These are phyloP conservation scores for Galago senegalensis DNA, from an alignment of 2,797 vertebrate genomes.

Conservation along the genomic window DNA sequence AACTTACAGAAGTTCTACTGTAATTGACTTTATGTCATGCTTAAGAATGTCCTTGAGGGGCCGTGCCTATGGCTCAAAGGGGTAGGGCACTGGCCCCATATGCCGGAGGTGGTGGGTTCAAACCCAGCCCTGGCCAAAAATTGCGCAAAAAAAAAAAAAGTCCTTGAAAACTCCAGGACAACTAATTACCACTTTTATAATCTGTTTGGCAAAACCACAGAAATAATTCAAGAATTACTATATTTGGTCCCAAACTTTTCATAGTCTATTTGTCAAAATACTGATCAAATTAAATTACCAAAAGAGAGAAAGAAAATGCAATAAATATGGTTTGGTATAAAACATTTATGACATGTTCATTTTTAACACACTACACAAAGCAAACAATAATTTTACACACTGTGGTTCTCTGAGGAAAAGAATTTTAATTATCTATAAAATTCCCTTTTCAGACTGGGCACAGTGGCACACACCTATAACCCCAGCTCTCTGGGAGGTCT, in stretches of 20 bases:
- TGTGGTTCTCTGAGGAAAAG: not conserved
- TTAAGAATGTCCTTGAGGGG: not conserved
- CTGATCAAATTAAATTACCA: conserved; percentile 25
- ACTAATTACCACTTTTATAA: conserved; percentile 61
- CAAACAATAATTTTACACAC: not conserved
- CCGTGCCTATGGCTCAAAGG: too few relatives aligned
- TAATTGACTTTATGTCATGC: conserved; percentile 45
- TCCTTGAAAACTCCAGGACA: conserved; percentile 21
- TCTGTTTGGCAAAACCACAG: conserved; percentile 31
- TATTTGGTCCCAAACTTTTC: conserved; percentile 19
- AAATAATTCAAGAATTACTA: not conserved
- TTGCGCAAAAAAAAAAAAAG: not conserved
- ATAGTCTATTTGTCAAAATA: conserved; percentile 58
- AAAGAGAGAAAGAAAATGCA: not conserved
- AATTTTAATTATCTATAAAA: not conserved
- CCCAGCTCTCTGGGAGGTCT: too few relatives aligned
- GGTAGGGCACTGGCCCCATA: too few relatives aligned
- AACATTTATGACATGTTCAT: not conserved
- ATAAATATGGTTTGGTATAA: conserved; percentile 22
- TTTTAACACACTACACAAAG: not conserved
- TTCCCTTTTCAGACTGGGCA: not conserved
- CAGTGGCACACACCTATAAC: too few relatives aligned
- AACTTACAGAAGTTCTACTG: too few relatives aligned
- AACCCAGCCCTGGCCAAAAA: too few relatives aligned
- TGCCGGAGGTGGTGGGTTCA: too few relatives aligned